Evolutionary conservation across 2,888 invertebrate genomes (phyloP), one percentile per base, ranked within the genome.

Genomic region (Yponomeuta evonymella): DNA sequence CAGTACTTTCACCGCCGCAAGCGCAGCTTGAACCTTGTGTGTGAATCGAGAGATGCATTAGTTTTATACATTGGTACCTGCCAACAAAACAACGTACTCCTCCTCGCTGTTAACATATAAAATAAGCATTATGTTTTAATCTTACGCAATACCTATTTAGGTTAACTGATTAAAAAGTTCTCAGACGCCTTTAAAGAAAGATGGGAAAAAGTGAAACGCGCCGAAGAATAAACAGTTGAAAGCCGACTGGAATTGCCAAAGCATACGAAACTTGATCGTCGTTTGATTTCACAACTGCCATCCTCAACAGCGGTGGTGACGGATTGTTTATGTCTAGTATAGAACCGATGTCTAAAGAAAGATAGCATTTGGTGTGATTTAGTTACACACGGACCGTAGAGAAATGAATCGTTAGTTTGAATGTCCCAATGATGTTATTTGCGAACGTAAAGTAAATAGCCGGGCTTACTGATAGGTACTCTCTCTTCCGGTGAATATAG

Each of bases 181-280:
- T 23, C n/a, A 62, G 29, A 63, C 43, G 43, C 43, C 43, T 43
- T 43, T 65, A 36, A 36, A 36, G 67, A 67, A 33, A 77, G 77
- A 76, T 73, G 76, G 77, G 79, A 80, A 79, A 82, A 84, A 83
- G 83, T 82, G 82, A 84, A 84, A 83, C 82, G 83, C 81, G 77
- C 77, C 75, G 72, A 79, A 80, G 81, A 80, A 80, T 78, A 78
- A 78, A 81, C 79, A 79, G 78, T 81, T 75, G 82, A 84, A 83
- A 83, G 83, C 76, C 75, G 79, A 77, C 79, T 80, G 29, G 68
- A 2, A 29, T 51, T 51, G 68, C 33, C 23, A 36, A 67, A 36
- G 67, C 12, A 29, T 33, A 77, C 77, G 79, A 78, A 81, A 81
- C 79, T 77, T 78, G 79, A 70, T 64, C 51, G 29, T 75, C 75